Base-by-base conservation (phyloP, 2,888 invertebrate genomes). In the Halocaridina rubra region DNA sequence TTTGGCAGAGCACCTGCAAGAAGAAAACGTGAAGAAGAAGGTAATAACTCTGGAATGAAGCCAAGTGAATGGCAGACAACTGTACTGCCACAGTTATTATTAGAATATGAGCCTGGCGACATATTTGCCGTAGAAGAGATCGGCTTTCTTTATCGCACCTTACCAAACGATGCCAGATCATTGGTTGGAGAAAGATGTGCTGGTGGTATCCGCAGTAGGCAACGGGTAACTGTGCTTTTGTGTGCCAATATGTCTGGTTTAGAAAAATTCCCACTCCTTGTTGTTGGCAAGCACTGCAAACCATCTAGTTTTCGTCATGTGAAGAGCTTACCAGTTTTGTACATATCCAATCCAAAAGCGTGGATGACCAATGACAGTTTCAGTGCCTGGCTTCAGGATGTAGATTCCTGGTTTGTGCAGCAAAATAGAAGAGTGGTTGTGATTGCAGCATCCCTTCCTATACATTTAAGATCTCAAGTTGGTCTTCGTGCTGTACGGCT, bases 341-440 rank as follows among this genome's bases (percentile, higher is more conserved):
- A 84, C 59, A 61, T 86, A 39, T 71, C 81, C 27, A 84, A 86
- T 72, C 80, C 82, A 32, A 80, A 86, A 46, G 81, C 88, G 2
- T 88, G 88, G 88, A 78, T 88, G 71, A 88, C 84, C 3, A 77
- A 74, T 29, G 88, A 88, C 30, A 86, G 80, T 57, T 79, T 88
- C 32, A 75, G 80, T 29, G 82, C 82, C 16, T 88, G 88, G 88
- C 61, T 88, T 22, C 74, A 85, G 32, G 86, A 88, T 78, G 74
- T 88, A 27, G 85, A 87, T 61, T 82, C 85, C 22, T 87, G 87
- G 87, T 87, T 87, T 71, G 81, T 82, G n/a, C 87, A 87, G 75
- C 87, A 82, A 33, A 69, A 85, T 16, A 57, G 87, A 64, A 80
- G 85, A 3, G 87, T 85, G n/a, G 64, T 85, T n/a, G 79, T 87